These are phyloP conservation scores for Pseudococcus viburni DNA, from an alignment of 2,888 invertebrate species.

Conservation along the genomic window DNA sequence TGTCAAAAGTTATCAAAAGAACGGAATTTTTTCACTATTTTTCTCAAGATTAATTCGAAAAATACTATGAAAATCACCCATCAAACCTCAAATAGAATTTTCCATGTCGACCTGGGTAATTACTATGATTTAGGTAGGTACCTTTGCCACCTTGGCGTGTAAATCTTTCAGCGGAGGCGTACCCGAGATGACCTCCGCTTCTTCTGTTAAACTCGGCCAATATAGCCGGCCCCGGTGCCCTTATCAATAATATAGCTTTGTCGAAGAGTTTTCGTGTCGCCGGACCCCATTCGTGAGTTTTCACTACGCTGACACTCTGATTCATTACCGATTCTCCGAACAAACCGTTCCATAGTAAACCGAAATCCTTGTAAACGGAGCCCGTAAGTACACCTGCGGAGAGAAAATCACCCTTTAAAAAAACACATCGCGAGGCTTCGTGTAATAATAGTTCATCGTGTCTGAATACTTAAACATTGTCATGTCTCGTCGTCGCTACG, in stretches of 20 bases:
- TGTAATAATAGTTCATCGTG: conserved; percentile 3
- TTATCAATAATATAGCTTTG: conserved; percentile 80
- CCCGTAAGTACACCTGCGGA: conserved; percentile 81
- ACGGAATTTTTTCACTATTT: too few relatives aligned
- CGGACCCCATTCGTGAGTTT: conserved; percentile 84
- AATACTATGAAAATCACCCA: too few relatives aligned
- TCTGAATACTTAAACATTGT: not conserved
- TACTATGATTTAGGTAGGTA: not conserved
- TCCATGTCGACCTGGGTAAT: too few relatives aligned
- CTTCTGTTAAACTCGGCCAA: conserved; percentile 86
- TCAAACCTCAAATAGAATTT: too few relatives aligned
- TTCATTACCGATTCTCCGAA: conserved; percentile 84
- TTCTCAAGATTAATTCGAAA: too few relatives aligned
- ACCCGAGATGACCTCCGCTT: conserved; percentile 85
- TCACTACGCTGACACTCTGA: conserved; percentile 83
- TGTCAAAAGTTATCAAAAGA: too few relatives aligned
- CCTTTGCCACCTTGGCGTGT: conserved; percentile 76
- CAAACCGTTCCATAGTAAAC: conserved; percentile 83
- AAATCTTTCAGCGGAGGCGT: conserved; percentile 80
- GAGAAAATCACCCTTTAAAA: not conserved
- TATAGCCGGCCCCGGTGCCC: conserved; percentile 81
- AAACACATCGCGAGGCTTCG: not conserved
- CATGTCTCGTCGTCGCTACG: not conserved
- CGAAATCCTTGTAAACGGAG: conserved; percentile 86
- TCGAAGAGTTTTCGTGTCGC: conserved; percentile 76